Conservation (phyloP, 2,888 invertebrate genomes). For the Dasypolia templi region DNA sequence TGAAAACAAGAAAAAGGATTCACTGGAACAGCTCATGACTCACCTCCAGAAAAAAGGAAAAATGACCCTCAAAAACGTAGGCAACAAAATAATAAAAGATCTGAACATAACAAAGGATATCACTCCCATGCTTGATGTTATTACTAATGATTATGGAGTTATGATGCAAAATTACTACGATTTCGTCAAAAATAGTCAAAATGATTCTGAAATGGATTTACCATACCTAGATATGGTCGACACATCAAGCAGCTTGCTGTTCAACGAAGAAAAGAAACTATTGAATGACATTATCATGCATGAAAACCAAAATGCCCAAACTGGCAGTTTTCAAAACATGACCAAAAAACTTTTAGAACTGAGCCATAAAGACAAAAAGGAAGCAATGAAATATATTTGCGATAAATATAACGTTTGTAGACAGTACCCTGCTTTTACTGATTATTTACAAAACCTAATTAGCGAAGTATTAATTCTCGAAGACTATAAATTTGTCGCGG, state of each 20-base stretch:
- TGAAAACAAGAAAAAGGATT: not conserved
- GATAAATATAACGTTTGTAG: slow-evolving; percentile 67
- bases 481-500: slow-evolving; percentile 59
- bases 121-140: not conserved
- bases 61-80: not conserved
- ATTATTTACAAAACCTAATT: slow-evolving; percentile 69
- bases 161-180: slow-evolving; percentile 44
- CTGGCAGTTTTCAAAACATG: not conserved
- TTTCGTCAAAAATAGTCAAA: not conserved
- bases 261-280: slow-evolving; percentile 54
- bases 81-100: slow-evolving; percentile 21
- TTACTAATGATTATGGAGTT: slow-evolving; percentile 31
- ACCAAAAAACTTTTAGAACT: slow-evolving; percentile 51
- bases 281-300: slow-evolving; percentile 53
- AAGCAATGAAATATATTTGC: slow-evolving; percentile 70
- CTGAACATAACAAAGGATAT: slow-evolving; percentile 33
- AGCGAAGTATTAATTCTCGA: slow-evolving; percentile 67
- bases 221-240: slow-evolving; percentile 67
- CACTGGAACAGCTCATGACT: slow-evolving; percentile 21
- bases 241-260: slow-evolving; percentile 61
- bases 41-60: slow-evolving; percentile 41
- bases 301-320: not conserved
- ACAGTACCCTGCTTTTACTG: slow-evolving; percentile 71
- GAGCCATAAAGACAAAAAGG: slow-evolving; percentile 61
- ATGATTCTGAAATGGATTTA: slow-evolving; percentile 60